Conservation (phyloP, 2,888 invertebrate species). For the Epirrita christyi region DNA sequence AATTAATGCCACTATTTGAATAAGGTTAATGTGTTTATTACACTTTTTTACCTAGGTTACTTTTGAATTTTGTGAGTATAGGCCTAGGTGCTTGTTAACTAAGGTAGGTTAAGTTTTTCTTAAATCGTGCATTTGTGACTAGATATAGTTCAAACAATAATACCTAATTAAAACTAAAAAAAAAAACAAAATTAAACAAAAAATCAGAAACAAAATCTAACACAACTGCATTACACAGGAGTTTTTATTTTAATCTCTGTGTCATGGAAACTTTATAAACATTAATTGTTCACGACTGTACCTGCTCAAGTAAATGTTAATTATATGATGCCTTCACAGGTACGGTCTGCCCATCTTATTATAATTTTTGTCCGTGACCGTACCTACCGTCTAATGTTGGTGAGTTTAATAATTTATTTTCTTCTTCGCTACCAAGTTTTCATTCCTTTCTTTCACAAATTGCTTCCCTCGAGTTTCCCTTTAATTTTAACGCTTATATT, state of each 20-base stretch:
- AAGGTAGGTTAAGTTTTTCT: not conserved
- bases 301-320: slow-evolving; percentile 42
- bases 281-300: slow-evolving; percentile 43
- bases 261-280: not conserved
- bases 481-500: slow-evolving; percentile 15
- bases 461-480: slow-evolving; percentile 31
- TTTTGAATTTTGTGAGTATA: too few species aligned
- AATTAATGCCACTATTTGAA: slow-evolving; percentile 12
- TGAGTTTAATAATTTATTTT: slow-evolving; percentile 41
- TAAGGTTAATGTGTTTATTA: not conserved
- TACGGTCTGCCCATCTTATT: slow-evolving; percentile 34
- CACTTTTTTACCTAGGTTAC: not conserved
- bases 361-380: slow-evolving; percentile 40
- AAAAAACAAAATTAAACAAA: too few species aligned
- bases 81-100: not conserved
- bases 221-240: too few species aligned
- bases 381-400: slow-evolving; percentile 38
- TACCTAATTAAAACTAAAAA: too few species aligned
- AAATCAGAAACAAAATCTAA: too few species aligned
- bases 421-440: slow-evolving; percentile 27
- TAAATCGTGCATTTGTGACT: too few species aligned
- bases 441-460: slow-evolving; percentile 31
- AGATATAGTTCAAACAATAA: too few species aligned
- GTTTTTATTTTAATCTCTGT: not conserved
- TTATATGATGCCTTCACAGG: slow-evolving; percentile 37